Evolutionary conservation across 2,888 invertebrate genomes (phyloP), one percentile per base, ranked within the genome.

Genomic region (Melipona bicolor): DNA sequence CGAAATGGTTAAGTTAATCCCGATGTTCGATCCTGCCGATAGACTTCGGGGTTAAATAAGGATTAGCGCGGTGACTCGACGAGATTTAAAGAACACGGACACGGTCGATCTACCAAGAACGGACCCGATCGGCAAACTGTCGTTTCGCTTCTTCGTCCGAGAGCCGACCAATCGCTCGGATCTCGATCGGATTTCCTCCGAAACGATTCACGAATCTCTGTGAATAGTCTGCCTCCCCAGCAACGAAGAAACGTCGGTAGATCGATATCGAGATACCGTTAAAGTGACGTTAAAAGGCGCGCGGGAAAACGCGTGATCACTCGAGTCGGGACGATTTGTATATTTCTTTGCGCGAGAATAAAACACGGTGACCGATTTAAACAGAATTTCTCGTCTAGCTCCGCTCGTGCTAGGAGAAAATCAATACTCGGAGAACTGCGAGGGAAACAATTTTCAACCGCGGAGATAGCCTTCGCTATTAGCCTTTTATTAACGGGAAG

Each of bases 31-130:
- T 93, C 90, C 43, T 52, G 84, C 80, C 88, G 92, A 93, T 93
- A 92, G 90, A 91, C 83, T 83, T 74, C 65, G 80, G 65, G 91
- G 90, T 92, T 93, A 92, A 93, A 93, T 91, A 88, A 92, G 93
- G 93, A 93, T 93, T 93, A 93, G 88, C 87, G 84, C 81, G 87
- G 78, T 93, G 93, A 93, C 92, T 92, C 86, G 91, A 78, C 92
- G 86, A 84, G 81, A 87, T 87, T 84, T 76, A 59, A 79, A 54
- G 56, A 80, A 62, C 32, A 19, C 2, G 11, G 62, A 9, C 19
- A 64, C 19, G 21, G 62, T 11, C 62, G 62, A 21, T 64, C 13
- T 9, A 52, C 36, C 77, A 65, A 59, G 62, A 73, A 80, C 67
- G 9, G 52, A 9, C 27, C 50, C 73, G 75, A 71, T 79, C 70